Conservation (phyloP, 2,797 vertebrate species). For the Florisuga fusca region DNA sequence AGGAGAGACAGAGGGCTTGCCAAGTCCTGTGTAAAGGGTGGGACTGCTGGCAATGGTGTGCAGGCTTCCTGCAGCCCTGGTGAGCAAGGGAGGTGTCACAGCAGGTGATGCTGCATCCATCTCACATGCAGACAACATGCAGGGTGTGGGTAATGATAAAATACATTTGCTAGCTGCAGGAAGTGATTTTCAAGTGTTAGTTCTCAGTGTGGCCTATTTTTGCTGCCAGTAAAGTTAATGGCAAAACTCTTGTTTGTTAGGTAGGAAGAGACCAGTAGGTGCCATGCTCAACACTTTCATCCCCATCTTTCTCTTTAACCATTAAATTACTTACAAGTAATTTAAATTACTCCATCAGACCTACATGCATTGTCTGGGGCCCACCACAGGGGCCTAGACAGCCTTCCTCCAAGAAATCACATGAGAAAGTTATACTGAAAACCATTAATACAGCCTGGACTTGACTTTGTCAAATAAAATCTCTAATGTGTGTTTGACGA, state of each 20-base stretch:
- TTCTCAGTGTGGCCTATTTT: not conserved
- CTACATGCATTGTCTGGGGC: not conserved
- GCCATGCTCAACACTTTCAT: not conserved
- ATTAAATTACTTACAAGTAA: not conserved
- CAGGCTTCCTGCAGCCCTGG: not conserved
- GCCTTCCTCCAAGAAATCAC: not conserved
- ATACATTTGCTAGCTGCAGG: not conserved
- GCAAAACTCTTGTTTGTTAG: not conserved
- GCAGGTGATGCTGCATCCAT: not conserved
- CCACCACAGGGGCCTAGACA: not conserved
- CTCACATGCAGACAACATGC: not conserved
- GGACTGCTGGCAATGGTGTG: not conserved
- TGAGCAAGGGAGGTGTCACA: not conserved
- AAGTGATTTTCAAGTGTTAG: not conserved
- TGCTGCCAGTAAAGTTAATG: not conserved
- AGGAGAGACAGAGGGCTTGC: not conserved
- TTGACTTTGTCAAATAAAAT: not conserved
- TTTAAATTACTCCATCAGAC: rapidly evolving
- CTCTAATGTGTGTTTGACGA: not conserved
- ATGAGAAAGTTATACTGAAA: not conserved
- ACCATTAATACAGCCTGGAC: not conserved
- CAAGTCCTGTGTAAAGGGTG: not conserved
- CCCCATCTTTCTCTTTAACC: not conserved
- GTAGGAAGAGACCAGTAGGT: not conserved
- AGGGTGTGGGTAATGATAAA: not conserved